Percentiles rank a stretch among this genome's conserved stretches.
phyloP scores from a whole-genome alignment of 2,797 vertebrate genomes.

The Jordanella pulchra region DNA sequence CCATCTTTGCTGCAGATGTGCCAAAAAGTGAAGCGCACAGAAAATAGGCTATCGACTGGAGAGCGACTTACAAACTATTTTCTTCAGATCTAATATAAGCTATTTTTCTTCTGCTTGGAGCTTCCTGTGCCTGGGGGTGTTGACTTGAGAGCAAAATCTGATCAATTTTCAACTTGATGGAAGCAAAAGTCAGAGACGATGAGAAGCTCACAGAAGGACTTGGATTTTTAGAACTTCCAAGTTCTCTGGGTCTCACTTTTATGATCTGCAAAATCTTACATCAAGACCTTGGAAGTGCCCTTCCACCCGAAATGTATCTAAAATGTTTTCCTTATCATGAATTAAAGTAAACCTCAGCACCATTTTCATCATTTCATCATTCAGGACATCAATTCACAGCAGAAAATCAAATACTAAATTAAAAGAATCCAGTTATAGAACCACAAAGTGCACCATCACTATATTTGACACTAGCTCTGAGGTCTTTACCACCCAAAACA shows the following conservation, averaged over 20 bases:
- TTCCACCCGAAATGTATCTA: neutral
- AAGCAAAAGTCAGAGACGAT: neutral
- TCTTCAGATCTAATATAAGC: conserved; percentile 4
- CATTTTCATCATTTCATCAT: neutral
- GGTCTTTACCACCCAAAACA: neutral
- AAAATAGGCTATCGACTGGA: conserved; percentile 15
- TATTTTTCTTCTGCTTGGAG: neutral
- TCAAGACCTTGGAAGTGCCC: neutral
- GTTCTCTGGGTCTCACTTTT: neutral
- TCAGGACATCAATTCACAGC: neutral
- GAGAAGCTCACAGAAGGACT: neutral
- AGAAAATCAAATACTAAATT: neutral
- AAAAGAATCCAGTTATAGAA: neutral
- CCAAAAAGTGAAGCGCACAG: conserved; percentile 10
- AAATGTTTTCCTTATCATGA: neutral
- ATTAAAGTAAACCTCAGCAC: neutral
- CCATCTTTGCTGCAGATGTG: conserved; percentile 23
- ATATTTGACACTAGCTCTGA: neutral
- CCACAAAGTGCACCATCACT: neutral
- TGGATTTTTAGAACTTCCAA: neutral
- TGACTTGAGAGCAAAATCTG: neutral
- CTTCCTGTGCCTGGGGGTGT: neutral
- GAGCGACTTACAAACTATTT: neutral
- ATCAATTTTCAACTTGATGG: neutral
- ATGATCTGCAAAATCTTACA: neutral